Evolutionary conservation across 2,888 invertebrate species (phyloP).

Genomic region (Cyaniris semiargus): DNA sequence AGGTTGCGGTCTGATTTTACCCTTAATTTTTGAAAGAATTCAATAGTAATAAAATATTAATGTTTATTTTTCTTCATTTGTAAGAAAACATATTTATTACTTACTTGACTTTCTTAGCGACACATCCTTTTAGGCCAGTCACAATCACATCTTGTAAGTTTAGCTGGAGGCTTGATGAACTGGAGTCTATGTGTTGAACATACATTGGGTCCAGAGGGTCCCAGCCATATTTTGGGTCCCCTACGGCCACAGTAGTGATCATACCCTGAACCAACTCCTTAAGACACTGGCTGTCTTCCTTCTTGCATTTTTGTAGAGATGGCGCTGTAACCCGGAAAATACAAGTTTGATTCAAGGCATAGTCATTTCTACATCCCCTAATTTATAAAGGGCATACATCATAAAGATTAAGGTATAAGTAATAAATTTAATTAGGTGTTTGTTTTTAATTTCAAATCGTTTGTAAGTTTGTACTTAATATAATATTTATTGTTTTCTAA

Average conservation of each 20-base stretch:
- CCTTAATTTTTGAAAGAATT: too few species aligned
- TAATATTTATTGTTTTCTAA: too few species aligned
- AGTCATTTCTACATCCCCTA: too few species aligned
- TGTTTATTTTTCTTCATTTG: too few species aligned
- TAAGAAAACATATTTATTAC: not conserved
- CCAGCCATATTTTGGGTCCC: conserved; percentile 53
- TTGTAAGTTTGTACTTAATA: too few species aligned
- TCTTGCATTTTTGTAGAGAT: conserved; percentile 53
- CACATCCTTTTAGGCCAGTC: conserved; percentile 11
- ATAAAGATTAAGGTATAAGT: too few species aligned
- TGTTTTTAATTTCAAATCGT: too few species aligned
- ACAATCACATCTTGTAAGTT: not conserved
- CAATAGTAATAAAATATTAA: too few species aligned
- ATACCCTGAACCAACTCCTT: conserved; percentile 48
- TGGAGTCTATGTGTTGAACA: conserved; percentile 54
- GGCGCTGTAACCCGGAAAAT: conserved; percentile 44
- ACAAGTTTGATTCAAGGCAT: not conserved
- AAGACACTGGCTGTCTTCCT: conserved; percentile 54
- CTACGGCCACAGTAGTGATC: conserved; percentile 49
- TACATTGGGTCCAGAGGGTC: conserved; percentile 52
- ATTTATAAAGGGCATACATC: too few species aligned
- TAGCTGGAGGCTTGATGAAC: conserved; percentile 41
- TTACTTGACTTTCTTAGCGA: conserved; percentile 26
- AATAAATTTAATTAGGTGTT: too few species aligned
- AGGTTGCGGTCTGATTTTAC: too few species aligned